These are phyloP conservation scores for Stichodactyla mertensii DNA, from an alignment of 64 coral and sea anemone species.

Conservation along the genomic window DNA sequence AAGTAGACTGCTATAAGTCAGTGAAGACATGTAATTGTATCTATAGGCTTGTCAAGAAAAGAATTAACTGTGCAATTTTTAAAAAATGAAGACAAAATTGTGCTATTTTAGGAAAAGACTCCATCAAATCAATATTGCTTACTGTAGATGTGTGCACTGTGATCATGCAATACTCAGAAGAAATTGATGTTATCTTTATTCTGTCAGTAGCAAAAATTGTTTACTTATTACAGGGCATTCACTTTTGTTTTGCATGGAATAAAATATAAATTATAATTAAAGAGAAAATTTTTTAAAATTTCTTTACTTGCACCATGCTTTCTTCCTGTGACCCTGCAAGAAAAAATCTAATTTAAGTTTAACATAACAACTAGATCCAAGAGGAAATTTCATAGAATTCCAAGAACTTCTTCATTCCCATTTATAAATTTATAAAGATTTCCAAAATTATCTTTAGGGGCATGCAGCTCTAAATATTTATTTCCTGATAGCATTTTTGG, in stretches of 20 bases:
- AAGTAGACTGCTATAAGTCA: neutral
- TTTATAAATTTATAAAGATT: too few species aligned
- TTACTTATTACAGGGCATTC: neutral
- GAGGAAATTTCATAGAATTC: neutral
- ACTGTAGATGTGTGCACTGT: too few species aligned
- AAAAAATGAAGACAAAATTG: neutral
- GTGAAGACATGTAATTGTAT: too few species aligned
- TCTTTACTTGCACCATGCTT: neutral
- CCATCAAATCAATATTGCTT: too few species aligned
- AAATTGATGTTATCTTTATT: neutral
- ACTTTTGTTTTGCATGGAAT: neutral
- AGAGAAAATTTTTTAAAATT: neutral
- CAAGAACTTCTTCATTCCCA: neutral
- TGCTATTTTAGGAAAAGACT: too few species aligned
- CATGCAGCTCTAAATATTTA: too few species aligned
- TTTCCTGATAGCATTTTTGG: too few species aligned
- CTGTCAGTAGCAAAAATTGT: neutral
- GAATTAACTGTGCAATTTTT: neutral
- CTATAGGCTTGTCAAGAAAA: neutral
- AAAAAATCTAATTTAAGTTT: neutral
- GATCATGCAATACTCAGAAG: too few species aligned
- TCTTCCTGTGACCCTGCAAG: conserved; percentile 8
- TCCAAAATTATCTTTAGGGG: too few species aligned
- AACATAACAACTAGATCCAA: too few species aligned
- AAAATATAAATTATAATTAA: neutral